Base-by-base conservation (phyloP, 2,888 invertebrate species). In the Torymus texanus region DNA sequence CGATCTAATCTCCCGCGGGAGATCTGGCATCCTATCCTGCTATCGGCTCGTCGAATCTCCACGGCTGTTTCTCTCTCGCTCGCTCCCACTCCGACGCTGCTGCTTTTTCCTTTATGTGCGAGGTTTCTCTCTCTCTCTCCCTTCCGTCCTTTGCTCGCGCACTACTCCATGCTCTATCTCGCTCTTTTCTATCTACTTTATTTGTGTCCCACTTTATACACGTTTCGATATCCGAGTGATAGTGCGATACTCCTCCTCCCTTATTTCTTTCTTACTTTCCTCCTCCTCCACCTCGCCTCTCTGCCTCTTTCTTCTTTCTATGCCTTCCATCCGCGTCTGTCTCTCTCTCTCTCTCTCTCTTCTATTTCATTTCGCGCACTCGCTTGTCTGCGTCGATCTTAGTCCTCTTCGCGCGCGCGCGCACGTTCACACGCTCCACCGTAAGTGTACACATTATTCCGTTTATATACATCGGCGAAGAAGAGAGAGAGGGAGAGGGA, bases 1-100 rank as follows among this genome's bases (percentile, higher is more conserved):
- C 85, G 58, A 89, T 89, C 90, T 89, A 86, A 89, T 89, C 89
- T 86, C 83, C 81, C 84, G 84, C 86, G 84, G 86, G 84, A 87
- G 83, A 90, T 90, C 90, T 89, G 86, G 88, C 88, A 88, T 89
- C 88, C 89, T 89, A 88, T 89, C 85, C 88, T 80, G 82, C 78
- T 88, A 89, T 90, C 89, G 83, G 79, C 81, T 83, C 80, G 84
- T 58, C 84, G 85, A 86, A 89, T 89, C 79, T 76, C 66, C 24
- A 29, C 8, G 70, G 14, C 59, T 41, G 58, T n/a, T 29, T n/a
- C 59, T 24, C 80, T 70, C 81, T 77, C 76, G 75, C 73, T 72
- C 71, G 14, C 63, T 55, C 62, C 62, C 51, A 2, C 73, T 50
- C 59, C 18, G 14, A 18, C 61, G 55, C 21, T 21, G 59, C 71